Percentiles rank a stretch among this genome's conserved stretches.
Evolutionary conservation across 2,888 invertebrate genomes (phyloP).

Genomic region (Homarus gammarus): DNA sequence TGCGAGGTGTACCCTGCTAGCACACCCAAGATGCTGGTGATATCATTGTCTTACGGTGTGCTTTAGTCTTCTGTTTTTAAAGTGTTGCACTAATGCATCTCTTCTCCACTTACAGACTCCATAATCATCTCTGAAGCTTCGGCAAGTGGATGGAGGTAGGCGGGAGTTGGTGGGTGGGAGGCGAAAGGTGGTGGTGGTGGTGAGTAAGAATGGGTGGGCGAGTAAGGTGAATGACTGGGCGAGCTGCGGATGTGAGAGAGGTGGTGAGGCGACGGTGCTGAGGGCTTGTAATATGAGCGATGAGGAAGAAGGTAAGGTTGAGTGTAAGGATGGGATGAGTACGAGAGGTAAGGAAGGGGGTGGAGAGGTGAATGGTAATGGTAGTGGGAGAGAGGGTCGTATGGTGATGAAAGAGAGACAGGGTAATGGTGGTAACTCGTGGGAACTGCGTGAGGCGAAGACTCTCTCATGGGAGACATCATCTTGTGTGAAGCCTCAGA

Average conservation of each 20-base stretch:
- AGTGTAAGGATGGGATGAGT: neutral
- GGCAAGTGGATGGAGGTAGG: neutral
- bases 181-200: neutral
- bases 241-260: neutral
- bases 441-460: neutral
- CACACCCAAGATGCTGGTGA: no score
- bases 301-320: neutral
- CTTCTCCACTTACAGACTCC: neutral
- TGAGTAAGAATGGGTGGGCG: neutral
- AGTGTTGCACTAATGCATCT: neutral
- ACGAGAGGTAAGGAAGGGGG: neutral
- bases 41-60: no score
- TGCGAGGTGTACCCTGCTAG: no score
- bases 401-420: slow-evolving; percentile 14
- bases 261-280: neutral
- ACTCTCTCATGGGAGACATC: neutral
- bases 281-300: neutral
- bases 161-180: neutral
- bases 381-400: neutral
- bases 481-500: neutral
- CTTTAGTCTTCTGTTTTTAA: no score
- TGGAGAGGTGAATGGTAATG: neutral
- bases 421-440: neutral
- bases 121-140: neutral
- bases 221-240: neutral